Base-by-base conservation (phyloP, 2,797 vertebrate genomes). In the Coreius guichenoti region DNA sequence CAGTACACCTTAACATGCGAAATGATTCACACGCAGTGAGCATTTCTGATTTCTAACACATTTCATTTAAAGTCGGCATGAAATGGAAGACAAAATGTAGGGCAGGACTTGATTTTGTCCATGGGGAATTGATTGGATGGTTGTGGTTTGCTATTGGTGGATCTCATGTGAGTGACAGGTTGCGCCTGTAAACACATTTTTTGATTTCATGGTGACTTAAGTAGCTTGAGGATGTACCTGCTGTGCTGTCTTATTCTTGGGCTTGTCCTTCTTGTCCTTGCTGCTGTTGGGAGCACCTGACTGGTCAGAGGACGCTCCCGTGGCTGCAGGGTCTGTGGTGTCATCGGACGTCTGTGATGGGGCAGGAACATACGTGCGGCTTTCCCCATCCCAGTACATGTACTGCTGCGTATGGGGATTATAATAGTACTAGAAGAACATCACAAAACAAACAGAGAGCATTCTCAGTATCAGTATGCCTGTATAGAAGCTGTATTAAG, bases 341-440 rank as follows among this genome's bases (percentile, higher is more conserved):
- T 96, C 95, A 2, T 91, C 84, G 0, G 92, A 91, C 0, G 93
- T 92, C 82, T 96, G 95, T 3, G 95, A 92, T 56, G 95, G 82
- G 8, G 97, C 97, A 17, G 96, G 94, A 76, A 97, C 90, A 26
- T 97, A 97, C 6, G 93, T 96, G 67, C 94, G 93, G 39, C 95
- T 95, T 73, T 97, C 97, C 56, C 97, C 96, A 29, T 97, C 97
- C 97, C 97, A 98, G 92, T 98, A 98, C 91, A 98, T 96, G 91
- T 97, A 98, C 90, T 96, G 96, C 92, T 96, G 97, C 36, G 93
- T 95, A 90, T 97, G 96, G 86, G 96, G 89, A 31, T 98, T 97
- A 89, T 95, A 98, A 89, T 97, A 98, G 92, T 98, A 98, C 97
- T 98, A 92, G 17, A 69, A 69, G 36, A 56, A 29, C 58, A 33